These are phyloP conservation scores for Thereva unica DNA, from an alignment of 2,888 invertebrate species.

Conservation along the genomic window DNA sequence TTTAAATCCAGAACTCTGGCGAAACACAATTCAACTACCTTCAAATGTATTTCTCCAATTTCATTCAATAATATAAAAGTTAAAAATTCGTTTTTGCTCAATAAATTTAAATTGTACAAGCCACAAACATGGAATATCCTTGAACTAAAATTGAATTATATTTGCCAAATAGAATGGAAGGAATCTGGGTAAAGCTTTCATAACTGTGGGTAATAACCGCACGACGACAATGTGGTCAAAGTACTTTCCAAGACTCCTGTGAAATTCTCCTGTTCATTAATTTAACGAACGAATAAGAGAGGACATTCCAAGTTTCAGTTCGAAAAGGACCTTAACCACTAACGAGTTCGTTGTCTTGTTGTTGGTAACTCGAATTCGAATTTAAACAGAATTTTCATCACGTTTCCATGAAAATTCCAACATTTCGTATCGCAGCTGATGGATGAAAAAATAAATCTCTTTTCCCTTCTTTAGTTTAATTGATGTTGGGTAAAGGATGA, in stretches of 20 bases:
- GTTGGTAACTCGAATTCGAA: constrained; percentile 16
- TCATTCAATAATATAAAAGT: no score
- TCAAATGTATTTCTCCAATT: no score
- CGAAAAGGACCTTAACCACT: constrained; percentile 29
- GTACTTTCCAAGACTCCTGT: constrained; percentile 2
- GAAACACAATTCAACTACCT: no score
- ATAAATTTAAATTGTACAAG: no score
- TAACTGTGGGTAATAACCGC: no score
- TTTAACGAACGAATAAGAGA: constrained; percentile 22
- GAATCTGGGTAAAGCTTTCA: no score
- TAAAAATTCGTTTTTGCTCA: no score
- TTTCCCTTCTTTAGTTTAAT: not conserved
- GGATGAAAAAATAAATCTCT: constrained; percentile 6
- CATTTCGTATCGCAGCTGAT: not conserved
- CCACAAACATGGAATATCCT: no score
- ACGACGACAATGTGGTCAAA: constrained; percentile 13
- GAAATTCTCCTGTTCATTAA: constrained; percentile 24
- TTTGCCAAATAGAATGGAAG: no score
- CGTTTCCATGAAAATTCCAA: constrained; percentile 12
- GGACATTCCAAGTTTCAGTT: constrained; percentile 23
- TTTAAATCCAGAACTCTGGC: no score
- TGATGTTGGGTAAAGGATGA: not conserved
- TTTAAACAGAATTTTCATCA: constrained; percentile 34
- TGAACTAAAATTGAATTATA: no score
- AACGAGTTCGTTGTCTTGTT: constrained; percentile 23